Conservation (phyloP, 1,140 invertebrate genomes). For the Diachasmimorpha longicaudata region DNA sequence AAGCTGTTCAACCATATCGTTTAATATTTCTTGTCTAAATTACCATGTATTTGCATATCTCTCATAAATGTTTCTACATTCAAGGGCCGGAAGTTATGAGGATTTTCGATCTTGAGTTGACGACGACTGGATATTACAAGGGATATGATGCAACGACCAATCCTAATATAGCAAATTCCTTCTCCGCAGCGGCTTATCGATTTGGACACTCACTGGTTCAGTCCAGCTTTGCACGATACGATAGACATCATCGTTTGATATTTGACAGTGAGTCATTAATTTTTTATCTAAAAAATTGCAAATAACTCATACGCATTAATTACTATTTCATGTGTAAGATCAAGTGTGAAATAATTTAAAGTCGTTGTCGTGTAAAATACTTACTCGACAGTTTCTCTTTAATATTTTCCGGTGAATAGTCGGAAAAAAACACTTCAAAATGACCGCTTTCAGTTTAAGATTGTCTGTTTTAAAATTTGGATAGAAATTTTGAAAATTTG, state of each 20-base stretch:
- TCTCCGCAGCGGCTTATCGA: conserved; percentile 92
- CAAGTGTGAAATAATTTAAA: no score
- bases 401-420: no score
- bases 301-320: no score
- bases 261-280: conserved; percentile 66
- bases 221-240: conserved; percentile 72
- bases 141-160: conserved; percentile 83
- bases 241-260: conserved; percentile 69
- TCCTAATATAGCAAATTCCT: conserved; percentile 88
- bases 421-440: no score
- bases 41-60: not conserved
- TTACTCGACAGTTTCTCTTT: no score
- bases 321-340: no score
- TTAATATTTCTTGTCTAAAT: not conserved
- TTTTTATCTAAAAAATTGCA: not conserved
- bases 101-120: conserved; percentile 72
- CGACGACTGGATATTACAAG: conserved; percentile 69
- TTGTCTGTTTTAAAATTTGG: no score
- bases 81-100: conserved; percentile 72
- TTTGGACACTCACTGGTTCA: conserved; percentile 96
- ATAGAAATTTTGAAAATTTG: no score
- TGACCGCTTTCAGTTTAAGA: no score
- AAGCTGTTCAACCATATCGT: conserved; percentile 28
- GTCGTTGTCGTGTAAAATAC: no score
- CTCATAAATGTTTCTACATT: not conserved